A percentile compares a stretch with the other conserved stretches of the same genome.
These are phyloP conservation scores for Pyralis farinalis DNA, from an alignment of 2,888 invertebrate genomes.

Conservation along the genomic window DNA sequence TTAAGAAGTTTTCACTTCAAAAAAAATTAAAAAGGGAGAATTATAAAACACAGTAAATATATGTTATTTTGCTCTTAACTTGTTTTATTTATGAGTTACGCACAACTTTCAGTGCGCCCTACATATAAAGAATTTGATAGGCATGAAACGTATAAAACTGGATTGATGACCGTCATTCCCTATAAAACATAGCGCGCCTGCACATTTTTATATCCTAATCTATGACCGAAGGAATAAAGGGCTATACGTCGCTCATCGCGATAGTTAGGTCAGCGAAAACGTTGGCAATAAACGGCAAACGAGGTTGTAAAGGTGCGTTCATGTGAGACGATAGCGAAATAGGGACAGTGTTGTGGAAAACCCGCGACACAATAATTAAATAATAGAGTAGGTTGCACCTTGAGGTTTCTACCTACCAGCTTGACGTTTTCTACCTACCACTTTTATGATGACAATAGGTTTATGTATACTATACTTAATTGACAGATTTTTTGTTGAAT, in stretches of 20 bases:
- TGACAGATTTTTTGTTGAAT: no score
- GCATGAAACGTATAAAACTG: not conserved
- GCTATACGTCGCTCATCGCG: slow-evolving; percentile 26
- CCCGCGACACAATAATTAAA: not conserved
- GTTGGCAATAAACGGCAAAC: slow-evolving; percentile 32
- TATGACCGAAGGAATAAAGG: slow-evolving; percentile 14
- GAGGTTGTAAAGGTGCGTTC: slow-evolving; percentile 26
- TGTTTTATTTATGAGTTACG: no score
- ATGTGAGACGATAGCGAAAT: slow-evolving; percentile 18
- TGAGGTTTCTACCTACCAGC: no score
- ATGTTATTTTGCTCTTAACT: no score
- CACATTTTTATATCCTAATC: slow-evolving; percentile 1
- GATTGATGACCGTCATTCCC: not conserved
- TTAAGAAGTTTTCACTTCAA: no score
- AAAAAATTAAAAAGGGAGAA: no score
- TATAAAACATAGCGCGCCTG: not conserved
- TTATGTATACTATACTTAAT: no score
- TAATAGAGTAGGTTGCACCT: no score
- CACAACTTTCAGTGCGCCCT: no score
- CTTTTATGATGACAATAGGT: no score
- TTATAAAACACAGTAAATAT: no score
- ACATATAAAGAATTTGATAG: not conserved
- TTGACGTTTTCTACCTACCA: no score
- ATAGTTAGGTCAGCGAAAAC: slow-evolving; percentile 40
- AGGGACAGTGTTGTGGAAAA: slow-evolving; percentile 2